Evolutionary conservation across 2,113 vertebrate species (phyloP), one percentile per base, ranked within the genome.

Genomic region (Seriola dumerili): DNA sequence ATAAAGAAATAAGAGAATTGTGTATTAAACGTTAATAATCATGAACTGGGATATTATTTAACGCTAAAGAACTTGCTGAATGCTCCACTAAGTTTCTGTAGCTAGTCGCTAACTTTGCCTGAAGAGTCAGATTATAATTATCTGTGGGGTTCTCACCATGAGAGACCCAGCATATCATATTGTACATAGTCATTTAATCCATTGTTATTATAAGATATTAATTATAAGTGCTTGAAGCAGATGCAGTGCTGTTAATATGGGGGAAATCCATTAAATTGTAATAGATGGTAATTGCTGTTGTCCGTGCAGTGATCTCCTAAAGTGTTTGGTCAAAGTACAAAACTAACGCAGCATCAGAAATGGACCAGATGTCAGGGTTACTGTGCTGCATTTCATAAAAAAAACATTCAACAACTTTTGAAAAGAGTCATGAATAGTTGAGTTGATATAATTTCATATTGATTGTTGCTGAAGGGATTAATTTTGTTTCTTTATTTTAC

Each of bases 381-480:
- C 50, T 72, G 34, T 0, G 52, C 66, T 44, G 23, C 34, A 46
- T 80, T 85, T 57, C 29, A 72, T 57, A 58, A 40, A 73, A 58
- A 40, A 73, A 78, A 80, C 3, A 61, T 76, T 57, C 32, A 72
- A 55, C 42, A 64, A 63, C 11, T 32, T 74, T 78, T 65, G 55
- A 42, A 72, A 68, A 69, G 66, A 85, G 58, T 83, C 77, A 80
- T 72, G 63, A 87, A 82, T 84, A 81, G 59, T 84, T 84, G 62
- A 80, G 40, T 80, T 79, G 5, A 58, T 82, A 81, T 87, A 38
- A 86, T 89, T 81, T 85, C 57, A 69, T 73, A 86, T 82, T 84
- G 86, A 85, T 87, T 69, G 69, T 72, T 65, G 84, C 86, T 87
- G 66, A 78, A 57, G 85, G 80, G 78, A 83, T 86, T 89, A 10